These are phyloP conservation scores for Oenanthe oenanthe DNA, from an alignment of 2,113 vertebrate species.

Conservation along the genomic window DNA sequence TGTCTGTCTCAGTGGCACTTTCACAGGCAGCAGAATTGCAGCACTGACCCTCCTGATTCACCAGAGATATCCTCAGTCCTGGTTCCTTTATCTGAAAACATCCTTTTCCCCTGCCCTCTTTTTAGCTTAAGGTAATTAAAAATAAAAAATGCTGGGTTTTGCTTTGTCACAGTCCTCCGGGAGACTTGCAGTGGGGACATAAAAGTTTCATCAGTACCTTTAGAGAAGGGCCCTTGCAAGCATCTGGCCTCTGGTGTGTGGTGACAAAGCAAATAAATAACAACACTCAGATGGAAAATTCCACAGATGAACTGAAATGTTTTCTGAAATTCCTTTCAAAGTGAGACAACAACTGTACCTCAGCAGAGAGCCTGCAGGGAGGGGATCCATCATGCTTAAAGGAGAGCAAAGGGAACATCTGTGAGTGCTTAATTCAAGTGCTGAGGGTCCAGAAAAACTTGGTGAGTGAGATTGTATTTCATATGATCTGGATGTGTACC, in stretches of 20 bases:
- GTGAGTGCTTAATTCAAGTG: slow-evolving; percentile 21
- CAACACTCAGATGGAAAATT: slow-evolving; percentile 7
- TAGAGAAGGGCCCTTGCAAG: neutral
- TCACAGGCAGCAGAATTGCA: neutral
- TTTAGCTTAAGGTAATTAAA: neutral
- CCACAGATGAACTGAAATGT: neutral
- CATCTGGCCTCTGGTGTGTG: neutral
- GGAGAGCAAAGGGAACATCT: slow-evolving; percentile 19
- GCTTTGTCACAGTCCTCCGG: neutral
- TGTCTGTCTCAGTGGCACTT: neutral
- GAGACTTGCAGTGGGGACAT: neutral
- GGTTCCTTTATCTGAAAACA: neutral
- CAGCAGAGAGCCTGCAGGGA: neutral
- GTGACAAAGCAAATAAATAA: slow-evolving; percentile 35
- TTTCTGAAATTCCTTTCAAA: slow-evolving; percentile 22
- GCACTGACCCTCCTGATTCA: neutral
- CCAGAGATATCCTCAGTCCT: neutral
- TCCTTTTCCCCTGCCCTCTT: neutral
- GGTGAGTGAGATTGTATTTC: slow-evolving; percentile 1
- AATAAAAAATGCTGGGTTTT: neutral
- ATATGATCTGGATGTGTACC: neutral
- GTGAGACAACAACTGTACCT: slow-evolving; percentile 3
- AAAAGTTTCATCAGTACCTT: neutral
- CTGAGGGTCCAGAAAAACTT: neutral
- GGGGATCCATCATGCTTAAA: neutral